Evolutionary conservation across 2,797 vertebrate species (phyloP).

Genomic region (Peromyscus melanophrys): DNA sequence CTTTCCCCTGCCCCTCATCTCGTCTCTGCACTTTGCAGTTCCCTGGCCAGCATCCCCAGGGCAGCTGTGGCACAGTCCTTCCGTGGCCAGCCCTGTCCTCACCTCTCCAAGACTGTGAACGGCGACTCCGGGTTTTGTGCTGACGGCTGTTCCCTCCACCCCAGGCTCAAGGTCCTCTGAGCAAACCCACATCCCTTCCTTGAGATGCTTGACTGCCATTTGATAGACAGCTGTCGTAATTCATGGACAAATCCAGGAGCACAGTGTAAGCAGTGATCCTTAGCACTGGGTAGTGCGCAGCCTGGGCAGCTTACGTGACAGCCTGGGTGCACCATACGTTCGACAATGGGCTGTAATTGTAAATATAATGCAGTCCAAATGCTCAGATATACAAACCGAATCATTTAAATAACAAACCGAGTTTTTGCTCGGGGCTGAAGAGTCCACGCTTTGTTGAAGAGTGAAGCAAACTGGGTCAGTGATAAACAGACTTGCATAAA

Average conservation of each 20-base stretch:
- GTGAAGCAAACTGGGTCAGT: conserved; percentile 1
- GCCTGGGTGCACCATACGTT: accelerated
- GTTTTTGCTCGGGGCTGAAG: conserved; percentile 7
- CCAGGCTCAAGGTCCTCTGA: neutral
- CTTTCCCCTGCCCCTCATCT: neutral
- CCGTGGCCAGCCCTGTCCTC: neutral
- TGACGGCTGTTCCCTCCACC: neutral
- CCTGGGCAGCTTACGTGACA: accelerated
- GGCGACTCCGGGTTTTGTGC: neutral
- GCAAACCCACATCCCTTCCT: neutral
- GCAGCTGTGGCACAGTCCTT: neutral
- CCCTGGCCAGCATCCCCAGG: neutral
- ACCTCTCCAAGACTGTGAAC: neutral
- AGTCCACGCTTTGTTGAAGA: neutral
- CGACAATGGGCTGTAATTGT: neutral
- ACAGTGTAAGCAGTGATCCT: neutral
- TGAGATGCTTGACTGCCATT: neutral
- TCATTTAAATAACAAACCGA: conserved; percentile 23
- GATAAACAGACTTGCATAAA: neutral
- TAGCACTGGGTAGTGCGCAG: neutral
- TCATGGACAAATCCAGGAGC: neutral
- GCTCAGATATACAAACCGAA: neutral
- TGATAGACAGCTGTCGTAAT: neutral
- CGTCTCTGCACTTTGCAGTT: neutral
- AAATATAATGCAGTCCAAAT: neutral